Conservation (phyloP, 1,140 invertebrate genomes). For the Drosophila ficusphila region DNA sequence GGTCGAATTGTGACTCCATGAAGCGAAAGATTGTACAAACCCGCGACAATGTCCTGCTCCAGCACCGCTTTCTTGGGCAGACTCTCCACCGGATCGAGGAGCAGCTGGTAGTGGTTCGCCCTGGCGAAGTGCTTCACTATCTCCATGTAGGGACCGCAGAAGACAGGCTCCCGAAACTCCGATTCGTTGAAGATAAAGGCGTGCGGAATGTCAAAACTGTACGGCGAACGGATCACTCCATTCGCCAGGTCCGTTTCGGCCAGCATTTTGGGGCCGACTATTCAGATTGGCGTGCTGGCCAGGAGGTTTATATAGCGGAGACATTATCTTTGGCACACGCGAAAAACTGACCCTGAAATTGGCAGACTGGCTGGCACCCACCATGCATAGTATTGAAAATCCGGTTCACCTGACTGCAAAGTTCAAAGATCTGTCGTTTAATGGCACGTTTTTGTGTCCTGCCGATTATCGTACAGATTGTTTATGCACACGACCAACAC, state of each 20-base stretch:
- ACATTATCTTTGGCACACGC: conserved; percentile 22
- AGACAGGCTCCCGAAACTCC: background rate
- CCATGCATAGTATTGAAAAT: conserved; percentile 2
- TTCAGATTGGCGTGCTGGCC: conserved; percentile 2
- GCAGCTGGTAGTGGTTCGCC: conserved; percentile 31
- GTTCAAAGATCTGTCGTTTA: conserved; percentile 38
- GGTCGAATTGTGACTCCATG: conserved; percentile 45
- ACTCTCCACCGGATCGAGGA: conserved; percentile 39
- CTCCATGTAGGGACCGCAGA: conserved; percentile 57
- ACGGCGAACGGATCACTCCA: conserved; percentile 52
- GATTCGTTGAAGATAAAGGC: conserved; percentile 54
- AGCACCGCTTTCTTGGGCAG: conserved; percentile 53
- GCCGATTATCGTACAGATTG: conserved; percentile 34
- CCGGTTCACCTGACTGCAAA: conserved; percentile 23
- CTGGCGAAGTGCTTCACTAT: conserved; percentile 53
- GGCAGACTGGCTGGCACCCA: conserved; percentile 54
- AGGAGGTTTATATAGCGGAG: conserved; percentile 44
- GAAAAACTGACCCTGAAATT: conserved; percentile 46
- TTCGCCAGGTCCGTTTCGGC: conserved; percentile 19
- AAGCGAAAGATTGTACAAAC: conserved; percentile 55
- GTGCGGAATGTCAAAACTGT: conserved; percentile 57
- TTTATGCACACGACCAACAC: background rate
- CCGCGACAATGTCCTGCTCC: conserved; percentile 29
- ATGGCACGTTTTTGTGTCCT: conserved; percentile 43
- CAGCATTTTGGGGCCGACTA: conserved; percentile 45